Evolutionary conservation across 2,797 vertebrate species (phyloP).

Genomic region (Philypnodon macrostomus): DNA sequence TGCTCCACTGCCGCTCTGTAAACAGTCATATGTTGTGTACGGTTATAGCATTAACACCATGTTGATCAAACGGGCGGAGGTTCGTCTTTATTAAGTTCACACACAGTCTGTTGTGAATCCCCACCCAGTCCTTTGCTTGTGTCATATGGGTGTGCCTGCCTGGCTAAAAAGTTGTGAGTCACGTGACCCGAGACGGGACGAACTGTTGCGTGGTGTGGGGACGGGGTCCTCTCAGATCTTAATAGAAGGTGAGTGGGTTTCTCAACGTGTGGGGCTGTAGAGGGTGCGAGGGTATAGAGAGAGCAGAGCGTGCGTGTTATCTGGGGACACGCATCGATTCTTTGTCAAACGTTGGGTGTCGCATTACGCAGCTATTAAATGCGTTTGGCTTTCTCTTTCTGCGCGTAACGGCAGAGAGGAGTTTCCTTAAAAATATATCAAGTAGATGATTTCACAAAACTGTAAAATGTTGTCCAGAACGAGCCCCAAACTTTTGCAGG

Average conservation of each 20-base stretch:
- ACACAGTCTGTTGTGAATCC: constrained; percentile 8
- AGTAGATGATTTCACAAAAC: constrained; percentile 5
- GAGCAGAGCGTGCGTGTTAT: not conserved
- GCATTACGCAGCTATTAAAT: constrained; percentile 34
- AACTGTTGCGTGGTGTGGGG: constrained; percentile 25
- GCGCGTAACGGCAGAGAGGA: too few species aligned
- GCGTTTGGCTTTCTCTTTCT: not conserved
- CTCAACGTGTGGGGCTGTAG: too few species aligned
- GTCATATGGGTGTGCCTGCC: constrained; percentile 45
- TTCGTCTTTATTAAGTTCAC: constrained; percentile 11
- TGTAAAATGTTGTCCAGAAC: not conserved
- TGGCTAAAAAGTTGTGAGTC: constrained; percentile 37
- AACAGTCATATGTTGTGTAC: too few species aligned
- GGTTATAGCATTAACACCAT: too few species aligned
- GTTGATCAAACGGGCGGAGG: constrained; percentile 44
- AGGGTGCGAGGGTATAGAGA: too few species aligned
- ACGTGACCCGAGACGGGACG: constrained; percentile 56
- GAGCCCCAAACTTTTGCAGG: constrained; percentile 22
- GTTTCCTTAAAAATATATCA: too few species aligned
- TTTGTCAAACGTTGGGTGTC: not conserved
- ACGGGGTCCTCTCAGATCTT: constrained; percentile 49
- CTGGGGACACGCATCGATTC: constrained; percentile 10
- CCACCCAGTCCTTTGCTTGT: constrained; percentile 7
- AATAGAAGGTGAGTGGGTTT: constrained; percentile 65
- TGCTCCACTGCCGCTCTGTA: too few species aligned